These are phyloP conservation scores for Patiria miniata DNA, from an alignment of 35 echinoderm and acorn worm species.

Conservation along the genomic window DNA sequence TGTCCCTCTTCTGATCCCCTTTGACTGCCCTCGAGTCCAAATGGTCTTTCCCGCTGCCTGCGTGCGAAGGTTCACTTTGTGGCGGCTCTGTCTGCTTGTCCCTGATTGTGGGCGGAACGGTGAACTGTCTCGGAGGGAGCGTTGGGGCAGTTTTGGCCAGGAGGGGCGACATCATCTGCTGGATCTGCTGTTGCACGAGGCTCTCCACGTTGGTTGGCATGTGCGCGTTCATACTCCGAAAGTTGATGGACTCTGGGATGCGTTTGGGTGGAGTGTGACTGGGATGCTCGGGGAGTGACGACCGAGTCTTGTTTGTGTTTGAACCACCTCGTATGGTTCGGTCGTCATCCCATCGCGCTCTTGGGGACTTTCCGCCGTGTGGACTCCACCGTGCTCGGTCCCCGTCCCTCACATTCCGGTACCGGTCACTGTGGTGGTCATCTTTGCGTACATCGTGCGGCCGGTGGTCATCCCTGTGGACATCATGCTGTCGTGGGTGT, in stretches of 20 bases:
- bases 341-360: constrained; percentile 6
- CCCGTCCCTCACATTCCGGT: background rate
- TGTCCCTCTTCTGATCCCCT: constrained; percentile 12
- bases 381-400: constrained; percentile 8
- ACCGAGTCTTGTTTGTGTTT: constrained; percentile 9
- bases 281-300: background rate
- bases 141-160: background rate
- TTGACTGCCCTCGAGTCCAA: background rate
- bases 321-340: background rate
- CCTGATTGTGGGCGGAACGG: constrained; percentile 9
- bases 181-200: constrained; percentile 5
- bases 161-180: constrained; percentile 17
- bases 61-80: background rate
- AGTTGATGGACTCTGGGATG: constrained; percentile 1
- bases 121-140: constrained; percentile 3
- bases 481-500: constrained; percentile 6
- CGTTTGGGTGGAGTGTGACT: constrained; percentile 11
- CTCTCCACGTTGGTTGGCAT: constrained; percentile 13
- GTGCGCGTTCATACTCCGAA: background rate
- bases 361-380: background rate
- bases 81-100: constrained; percentile 16
- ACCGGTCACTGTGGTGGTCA: constrained; percentile 17
- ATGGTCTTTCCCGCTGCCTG: background rate
- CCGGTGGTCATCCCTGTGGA: background rate
- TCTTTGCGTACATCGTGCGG: constrained; percentile 16